phyloP scores from a whole-genome alignment of 1,140 invertebrate genomes.

The Bradysia coprophila region DNA sequence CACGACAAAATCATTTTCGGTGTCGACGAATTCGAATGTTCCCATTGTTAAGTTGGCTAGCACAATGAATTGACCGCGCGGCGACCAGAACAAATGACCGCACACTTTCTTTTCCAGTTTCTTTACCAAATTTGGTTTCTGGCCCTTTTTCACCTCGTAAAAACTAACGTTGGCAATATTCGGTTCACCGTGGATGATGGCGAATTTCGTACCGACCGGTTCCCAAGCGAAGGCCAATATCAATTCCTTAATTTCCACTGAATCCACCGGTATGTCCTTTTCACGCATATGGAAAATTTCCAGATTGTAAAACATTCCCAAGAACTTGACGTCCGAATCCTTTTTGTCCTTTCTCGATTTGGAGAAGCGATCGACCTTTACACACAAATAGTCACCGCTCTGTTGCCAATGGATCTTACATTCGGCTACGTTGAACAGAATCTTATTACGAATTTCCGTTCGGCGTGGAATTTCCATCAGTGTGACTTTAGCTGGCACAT shows the following conservation, averaged over 20 bases:
- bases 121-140: slow-evolving; percentile 70
- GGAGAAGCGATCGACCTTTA: slow-evolving; percentile 93
- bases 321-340: slow-evolving; percentile 76
- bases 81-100: slow-evolving; percentile 94
- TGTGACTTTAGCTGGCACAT: slow-evolving; percentile 70
- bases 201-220: slow-evolving; percentile 88
- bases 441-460: slow-evolving; percentile 85
- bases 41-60: slow-evolving; percentile 74
- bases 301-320: slow-evolving; percentile 96
- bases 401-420: slow-evolving; percentile 99
- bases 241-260: slow-evolving; percentile 81
- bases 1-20: slow-evolving; percentile 72
- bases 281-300: slow-evolving; percentile 98
- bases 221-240: slow-evolving; percentile 98
- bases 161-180: slow-evolving; percentile 82
- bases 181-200: slow-evolving; percentile 86
- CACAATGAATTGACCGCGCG: slow-evolving; percentile 87
- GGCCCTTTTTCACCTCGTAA: slow-evolving; percentile 79
- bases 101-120: slow-evolving; percentile 81
- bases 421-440: slow-evolving; percentile 94
- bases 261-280: slow-evolving; percentile 96
- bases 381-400: slow-evolving; percentile 90
- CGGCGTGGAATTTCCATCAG: slow-evolving; percentile 72
- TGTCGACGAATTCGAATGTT: slow-evolving; percentile 87
- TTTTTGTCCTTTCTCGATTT: slow-evolving; percentile 85